These are phyloP conservation scores for Petrolisthes cinctipes DNA, from an alignment of 2,888 invertebrate genomes.

Conservation along the genomic window DNA sequence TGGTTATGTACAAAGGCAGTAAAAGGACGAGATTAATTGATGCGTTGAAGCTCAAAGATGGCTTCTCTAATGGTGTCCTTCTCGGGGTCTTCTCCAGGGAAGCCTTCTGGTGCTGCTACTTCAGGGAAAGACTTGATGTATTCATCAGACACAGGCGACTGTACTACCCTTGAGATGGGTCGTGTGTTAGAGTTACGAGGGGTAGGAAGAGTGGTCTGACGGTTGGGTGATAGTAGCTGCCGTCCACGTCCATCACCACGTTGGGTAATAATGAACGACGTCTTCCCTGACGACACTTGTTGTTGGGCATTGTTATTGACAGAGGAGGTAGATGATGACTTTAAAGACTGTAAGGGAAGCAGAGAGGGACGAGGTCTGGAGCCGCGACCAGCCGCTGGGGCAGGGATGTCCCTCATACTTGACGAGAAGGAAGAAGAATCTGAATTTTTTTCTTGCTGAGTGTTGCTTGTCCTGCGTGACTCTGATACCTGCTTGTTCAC, in stretches of 20 bases:
- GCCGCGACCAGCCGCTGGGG: background rate
- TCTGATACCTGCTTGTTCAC: background rate
- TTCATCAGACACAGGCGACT: constrained; percentile 66
- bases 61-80: constrained; percentile 68
- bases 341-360: background rate
- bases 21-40: constrained; percentile 17
- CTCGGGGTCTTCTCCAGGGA: constrained; percentile 67
- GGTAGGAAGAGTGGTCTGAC: constrained; percentile 19
- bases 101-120: constrained; percentile 67
- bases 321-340: background rate
- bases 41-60: constrained; percentile 66
- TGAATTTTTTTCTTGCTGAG: background rate
- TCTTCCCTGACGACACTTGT: background rate
- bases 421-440: background rate
- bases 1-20: constrained; percentile 20
- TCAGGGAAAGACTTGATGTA: constrained; percentile 67
- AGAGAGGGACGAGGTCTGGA: background rate
- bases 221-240: background rate
- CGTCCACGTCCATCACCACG: background rate
- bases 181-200: constrained; percentile 11
- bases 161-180: constrained; percentile 58
- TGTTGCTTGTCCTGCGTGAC: constrained; percentile 4
- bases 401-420: background rate
- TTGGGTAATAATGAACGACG: background rate
- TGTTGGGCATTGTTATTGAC: background rate